phyloP scores from a whole-genome alignment of 2,797 vertebrate genomes.

The Syngnathus rostellatus region DNA sequence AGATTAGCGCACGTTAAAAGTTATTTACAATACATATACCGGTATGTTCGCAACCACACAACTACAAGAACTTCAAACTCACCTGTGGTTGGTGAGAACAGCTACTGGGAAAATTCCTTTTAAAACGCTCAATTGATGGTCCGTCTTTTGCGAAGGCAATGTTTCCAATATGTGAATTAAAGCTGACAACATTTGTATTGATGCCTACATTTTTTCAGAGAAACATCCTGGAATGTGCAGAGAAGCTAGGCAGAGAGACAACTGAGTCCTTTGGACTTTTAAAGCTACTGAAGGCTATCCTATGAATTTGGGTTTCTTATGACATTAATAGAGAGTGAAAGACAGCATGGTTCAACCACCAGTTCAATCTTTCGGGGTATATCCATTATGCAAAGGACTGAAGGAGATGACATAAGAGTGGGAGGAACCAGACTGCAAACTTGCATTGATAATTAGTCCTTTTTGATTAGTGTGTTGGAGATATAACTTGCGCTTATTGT shows the following conservation, averaged over 20 bases:
- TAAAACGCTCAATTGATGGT: not conserved
- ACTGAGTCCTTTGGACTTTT: not conserved
- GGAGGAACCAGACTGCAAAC: not conserved
- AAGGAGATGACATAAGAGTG: slow-evolving; percentile 3
- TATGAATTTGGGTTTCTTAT: slow-evolving; percentile 21
- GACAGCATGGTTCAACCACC: slow-evolving; percentile 21
- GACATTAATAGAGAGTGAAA: slow-evolving; percentile 37
- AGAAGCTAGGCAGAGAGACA: slow-evolving; percentile 4
- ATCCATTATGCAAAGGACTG: slow-evolving; percentile 25
- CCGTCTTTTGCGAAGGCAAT: not conserved
- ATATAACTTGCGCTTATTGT: not conserved
- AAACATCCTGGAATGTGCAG: slow-evolving; percentile 1
- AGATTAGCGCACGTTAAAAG: not conserved
- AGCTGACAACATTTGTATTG: not conserved
- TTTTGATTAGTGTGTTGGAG: not conserved
- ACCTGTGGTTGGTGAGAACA: not conserved
- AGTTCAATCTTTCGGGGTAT: slow-evolving; percentile 15
- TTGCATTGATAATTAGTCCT: not conserved
- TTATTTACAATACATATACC: not conserved
- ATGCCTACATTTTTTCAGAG: not conserved
- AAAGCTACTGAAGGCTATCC: slow-evolving; percentile 32
- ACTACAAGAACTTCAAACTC: not conserved
- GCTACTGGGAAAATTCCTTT: not conserved
- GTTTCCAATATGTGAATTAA: not conserved
- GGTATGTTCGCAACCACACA: not conserved